Evolutionary conservation across 2,113 vertebrate species (phyloP), one percentile per base, ranked within the genome.

Genomic region (Campylomormyrus numenius): DNA sequence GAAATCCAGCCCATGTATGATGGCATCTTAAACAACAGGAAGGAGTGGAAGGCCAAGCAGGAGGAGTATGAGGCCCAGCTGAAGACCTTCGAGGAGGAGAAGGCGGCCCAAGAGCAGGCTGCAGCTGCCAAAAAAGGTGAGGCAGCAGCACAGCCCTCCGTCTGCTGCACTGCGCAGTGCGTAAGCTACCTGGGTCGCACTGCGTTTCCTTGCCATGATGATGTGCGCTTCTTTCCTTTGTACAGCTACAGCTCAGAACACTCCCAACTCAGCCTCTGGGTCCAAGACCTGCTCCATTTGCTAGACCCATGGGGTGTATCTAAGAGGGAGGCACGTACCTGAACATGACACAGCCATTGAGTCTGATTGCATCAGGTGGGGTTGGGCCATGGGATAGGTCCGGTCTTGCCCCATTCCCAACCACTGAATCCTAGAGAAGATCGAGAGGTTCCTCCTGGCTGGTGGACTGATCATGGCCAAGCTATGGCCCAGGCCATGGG

Each of bases 1-100:
- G 96, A 97, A 94, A 98, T 98, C 92, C 94, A 96, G 92, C 98
- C 98, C 48, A 99, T 99, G 98, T 95, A 96, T 3, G 97, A 99
- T 21, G 96, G 98, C 24, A 95, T 99, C 90, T 92, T 97, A 53
- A 99, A 98, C 93, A 99, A 99, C 94, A 97, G 97, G 91, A 97
- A 96, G 46, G 96, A 99, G 90, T 99, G 98, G 98, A 98, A 99
- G 90, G 95, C 95, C 0, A 96, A 96, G 91, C 97, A 97, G 74
- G 98, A 99, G 0, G 97, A 96, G 88, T 96, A 98, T 0, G 98
- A 99, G 35, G 96, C 95, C 24, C 96, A 95, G 93, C 93, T 97
- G 88, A 98, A 97, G 95, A 95, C 83, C 45, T 89, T 98, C 13
- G 97, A 98, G 88, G 98, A 98, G 0, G 94, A 95, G 91, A 96